A percentile compares a stretch with the other conserved stretches of the same genome.
Conservation (phyloP, 2,888 invertebrate species). For the Boloria selene region DNA sequence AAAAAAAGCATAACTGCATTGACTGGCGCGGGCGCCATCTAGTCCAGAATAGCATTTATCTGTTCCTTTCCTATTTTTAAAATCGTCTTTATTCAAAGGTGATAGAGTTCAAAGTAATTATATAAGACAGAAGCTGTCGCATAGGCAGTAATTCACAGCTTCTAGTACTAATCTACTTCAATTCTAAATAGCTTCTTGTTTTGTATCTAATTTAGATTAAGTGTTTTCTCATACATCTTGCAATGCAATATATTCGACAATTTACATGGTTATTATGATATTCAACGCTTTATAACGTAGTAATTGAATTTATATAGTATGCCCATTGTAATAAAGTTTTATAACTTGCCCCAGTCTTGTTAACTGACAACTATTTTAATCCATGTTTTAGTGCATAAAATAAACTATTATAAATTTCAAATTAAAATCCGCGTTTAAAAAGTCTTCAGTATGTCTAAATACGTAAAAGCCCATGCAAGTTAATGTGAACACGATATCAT, state of each 20-base stretch:
- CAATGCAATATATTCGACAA: constrained; percentile 41
- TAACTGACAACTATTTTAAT: not conserved
- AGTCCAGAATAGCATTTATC: constrained; percentile 1
- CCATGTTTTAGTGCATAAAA: too few species aligned
- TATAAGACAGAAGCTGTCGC: not conserved
- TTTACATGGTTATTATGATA: constrained; percentile 4
- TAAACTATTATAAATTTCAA: too few species aligned
- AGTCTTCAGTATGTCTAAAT: too few species aligned
- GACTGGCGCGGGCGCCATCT: not conserved
- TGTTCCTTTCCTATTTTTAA: not conserved
- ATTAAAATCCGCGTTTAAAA: too few species aligned
- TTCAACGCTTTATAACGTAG: constrained; percentile 7
- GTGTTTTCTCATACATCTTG: constrained; percentile 36
- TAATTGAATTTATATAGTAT: not conserved
- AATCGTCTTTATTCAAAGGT: constrained; percentile 8
- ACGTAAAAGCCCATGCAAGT: too few species aligned
- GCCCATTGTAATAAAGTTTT: not conserved
- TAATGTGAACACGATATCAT: too few species aligned
- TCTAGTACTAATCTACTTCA: constrained; percentile 30
- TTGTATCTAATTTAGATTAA: constrained; percentile 46
- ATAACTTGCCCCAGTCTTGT: not conserved
- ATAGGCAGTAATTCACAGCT: constrained; percentile 36
- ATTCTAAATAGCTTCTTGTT: constrained; percentile 45
- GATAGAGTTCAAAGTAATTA: constrained; percentile 18
- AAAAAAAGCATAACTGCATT: constrained; percentile 2